A percentile compares a stretch with the other conserved stretches of the same genome.
Conservation (phyloP, 2,113 vertebrate species). For the Turnix velox region DNA sequence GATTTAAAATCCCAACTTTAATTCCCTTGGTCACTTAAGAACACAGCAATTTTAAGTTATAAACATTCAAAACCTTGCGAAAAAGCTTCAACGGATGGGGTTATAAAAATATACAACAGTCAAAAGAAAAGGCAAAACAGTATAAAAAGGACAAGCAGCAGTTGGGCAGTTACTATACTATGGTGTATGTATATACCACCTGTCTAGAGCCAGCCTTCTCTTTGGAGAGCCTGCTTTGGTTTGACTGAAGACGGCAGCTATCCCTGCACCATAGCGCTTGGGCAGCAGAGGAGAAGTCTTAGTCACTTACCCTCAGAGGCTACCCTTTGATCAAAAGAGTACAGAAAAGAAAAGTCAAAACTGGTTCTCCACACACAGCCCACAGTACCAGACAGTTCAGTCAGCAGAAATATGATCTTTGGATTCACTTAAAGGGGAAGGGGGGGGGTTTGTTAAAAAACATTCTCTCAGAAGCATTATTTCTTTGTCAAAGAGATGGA, state of each 20-base stretch:
- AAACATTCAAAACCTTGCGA: slow-evolving; percentile 9
- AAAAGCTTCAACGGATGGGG: slow-evolving; percentile 9
- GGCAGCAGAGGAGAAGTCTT: slow-evolving; percentile 88
- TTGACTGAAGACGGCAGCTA: slow-evolving; percentile 84
- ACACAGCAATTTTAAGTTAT: slow-evolving; percentile 35
- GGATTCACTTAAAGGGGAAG: slow-evolving; percentile 50
- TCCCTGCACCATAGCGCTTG: slow-evolving; percentile 84
- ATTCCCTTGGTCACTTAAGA: not conserved
- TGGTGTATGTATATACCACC: slow-evolving; percentile 78
- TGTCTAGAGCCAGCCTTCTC: slow-evolving; percentile 84
- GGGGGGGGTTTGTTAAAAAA: not conserved
- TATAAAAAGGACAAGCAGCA: slow-evolving; percentile 73
- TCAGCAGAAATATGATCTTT: slow-evolving; percentile 75
- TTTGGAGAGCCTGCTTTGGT: slow-evolving; percentile 81
- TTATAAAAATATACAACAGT: slow-evolving; percentile 60
- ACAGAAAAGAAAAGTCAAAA: slow-evolving; percentile 88
- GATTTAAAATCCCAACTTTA: not conserved
- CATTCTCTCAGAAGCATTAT: not conserved
- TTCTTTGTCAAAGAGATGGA: not conserved
- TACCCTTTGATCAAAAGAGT: slow-evolving; percentile 89
- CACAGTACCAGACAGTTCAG: slow-evolving; percentile 83
- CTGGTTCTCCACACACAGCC: slow-evolving; percentile 75
- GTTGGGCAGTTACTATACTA: slow-evolving; percentile 78
- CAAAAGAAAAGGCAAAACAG: slow-evolving; percentile 59
- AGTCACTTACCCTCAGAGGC: slow-evolving; percentile 90